Base-by-base conservation (phyloP, 2,113 vertebrate species). In the Anguilla japonica region DNA sequence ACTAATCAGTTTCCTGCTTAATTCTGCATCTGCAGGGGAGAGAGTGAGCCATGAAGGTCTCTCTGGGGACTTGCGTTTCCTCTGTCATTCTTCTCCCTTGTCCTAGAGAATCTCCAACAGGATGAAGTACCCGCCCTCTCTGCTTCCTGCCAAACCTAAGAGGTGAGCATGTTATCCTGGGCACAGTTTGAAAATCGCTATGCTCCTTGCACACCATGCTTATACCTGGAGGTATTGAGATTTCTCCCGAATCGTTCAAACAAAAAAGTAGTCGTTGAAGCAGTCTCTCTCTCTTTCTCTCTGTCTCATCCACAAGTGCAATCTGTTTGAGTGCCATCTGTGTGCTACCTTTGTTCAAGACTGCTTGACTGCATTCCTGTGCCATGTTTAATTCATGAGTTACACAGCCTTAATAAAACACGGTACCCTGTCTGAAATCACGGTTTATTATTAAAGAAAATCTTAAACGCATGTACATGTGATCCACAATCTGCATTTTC, bases 1-100 rank as follows among this genome's bases (percentile, higher is more conserved):
- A 3, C 26, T 89, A 88, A 89, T 87, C 89, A 92, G 91, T 92
- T 92, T 92, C 92, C 92, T 91, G 91, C 88, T 90, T 93, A 92
- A 93, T 92, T 83, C 85, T 87, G 90, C 90, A 94, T 90, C 88
- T 92, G 89, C 88, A 90, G 88, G 86, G 78, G 57, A 83, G 87
- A 34, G 22, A 46, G 22, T 3, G 26, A 84, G 60, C 81, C 82
- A 82, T 20, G 0, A 1, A 81, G 84, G 85, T 88, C 79, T 87
- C 84, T 86, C 86, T 57, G 13, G 46, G 88, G 87, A 71, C 50
- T 53, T 87, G 60, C n/a, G 34, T 75, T 34, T 13, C 71, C 71
- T n/a, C 91, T 88, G 56, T 83, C 57, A 78, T 81, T 85, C 56
- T 90, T 90, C 87, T 89, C 88, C 60, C 79, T 67, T 53, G 50